Evolutionary conservation across 2,888 invertebrate species (phyloP), one percentile per base, ranked within the genome.

Genomic region (Hypercompe scribonia): DNA sequence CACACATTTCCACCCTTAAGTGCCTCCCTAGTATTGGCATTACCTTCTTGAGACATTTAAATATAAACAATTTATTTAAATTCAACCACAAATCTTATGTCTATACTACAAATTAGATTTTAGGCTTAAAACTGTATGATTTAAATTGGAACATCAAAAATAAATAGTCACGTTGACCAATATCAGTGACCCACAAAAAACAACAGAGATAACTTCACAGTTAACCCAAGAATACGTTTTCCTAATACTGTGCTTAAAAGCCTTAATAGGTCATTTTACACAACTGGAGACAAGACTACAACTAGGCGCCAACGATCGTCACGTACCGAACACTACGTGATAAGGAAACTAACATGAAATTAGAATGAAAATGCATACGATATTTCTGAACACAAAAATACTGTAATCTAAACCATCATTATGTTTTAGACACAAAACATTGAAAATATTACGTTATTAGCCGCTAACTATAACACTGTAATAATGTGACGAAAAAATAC

Each of bases 291-390:
- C 74, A 70, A 68, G 73, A 68, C 46, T 31, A 61, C 76, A 76
- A 79, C 73, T 85, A 82, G 81, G 74, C 84, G 84, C 78, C 84
- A 87, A 84, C 88, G 86, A 90, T 88, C 88, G 90, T 90, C 91
- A 92, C 91, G 91, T 90, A 77, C 84, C 84, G 73, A 83, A 75
- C 72, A 76, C 82, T 88, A 91, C 91, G 91, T 91, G 91, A 87
- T 84, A 70, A 71, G 86, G 83, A 86, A 90, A 85, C 88, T 85
- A 78, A 81, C 80, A 77, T 84, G 81, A 86, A 88, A 90, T 90
- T 87, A 87, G 88, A 28, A 88, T 88, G 85, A 89, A 88, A 85
- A 88, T 89, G 78, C 74, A 74, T 82, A 84, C 78, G 78, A 85
- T 78, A 85, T 39, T 7, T 65, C 36, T 39, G 65, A 24, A 34